Conservation (phyloP, 2,113 vertebrate species). For the Cebidichthys violaceus region DNA sequence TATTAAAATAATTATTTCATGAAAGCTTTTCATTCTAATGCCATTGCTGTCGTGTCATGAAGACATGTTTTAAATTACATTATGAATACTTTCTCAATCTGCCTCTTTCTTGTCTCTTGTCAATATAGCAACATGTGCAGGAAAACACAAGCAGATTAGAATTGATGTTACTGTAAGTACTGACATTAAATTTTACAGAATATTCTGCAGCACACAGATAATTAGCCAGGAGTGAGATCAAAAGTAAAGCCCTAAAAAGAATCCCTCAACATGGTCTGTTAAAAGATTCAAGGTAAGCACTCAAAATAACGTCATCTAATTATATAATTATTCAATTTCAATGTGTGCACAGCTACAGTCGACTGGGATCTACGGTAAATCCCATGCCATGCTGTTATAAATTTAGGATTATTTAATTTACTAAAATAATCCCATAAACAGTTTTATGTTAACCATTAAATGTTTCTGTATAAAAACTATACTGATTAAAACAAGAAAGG, state of each 20-base stretch:
- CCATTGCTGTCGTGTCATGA: not conserved
- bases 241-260: conserved; percentile 14
- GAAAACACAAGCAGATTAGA: not conserved
- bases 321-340: not conserved
- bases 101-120: not conserved
- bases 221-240: conserved; percentile 7
- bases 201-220: not conserved
- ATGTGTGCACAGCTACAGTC: not conserved
- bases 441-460: conserved; percentile 19
- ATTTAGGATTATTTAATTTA: not conserved
- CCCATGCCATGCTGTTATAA: not conserved
- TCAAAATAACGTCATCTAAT: not conserved
- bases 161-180: not conserved
- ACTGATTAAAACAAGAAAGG: conserved; percentile 12
- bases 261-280: not conserved
- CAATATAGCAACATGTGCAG: not conserved
- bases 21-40: not conserved
- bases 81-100: not conserved
- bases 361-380: not conserved
- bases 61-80: not conserved
- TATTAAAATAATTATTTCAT: not conserved
- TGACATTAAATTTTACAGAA: not conserved
- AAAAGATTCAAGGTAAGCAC: not conserved
- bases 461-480: not conserved
- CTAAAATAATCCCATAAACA: not conserved